phyloP scores from a whole-genome alignment of 2,797 vertebrate species.

The Cirrhinus mrigala region DNA sequence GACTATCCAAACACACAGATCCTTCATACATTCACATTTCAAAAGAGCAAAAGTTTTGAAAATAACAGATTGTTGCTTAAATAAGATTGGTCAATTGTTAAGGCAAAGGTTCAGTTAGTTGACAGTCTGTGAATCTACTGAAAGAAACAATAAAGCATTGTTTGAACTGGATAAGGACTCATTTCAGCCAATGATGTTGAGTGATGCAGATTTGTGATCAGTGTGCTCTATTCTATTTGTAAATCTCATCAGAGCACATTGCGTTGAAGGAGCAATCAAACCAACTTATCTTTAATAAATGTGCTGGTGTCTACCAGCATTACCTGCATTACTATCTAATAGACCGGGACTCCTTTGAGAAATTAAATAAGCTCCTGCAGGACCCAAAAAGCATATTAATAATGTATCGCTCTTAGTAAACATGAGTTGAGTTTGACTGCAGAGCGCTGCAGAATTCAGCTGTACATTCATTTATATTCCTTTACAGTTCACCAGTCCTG shows the following conservation, averaged over 20 bases:
- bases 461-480: conserved; percentile 66
- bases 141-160: conserved; percentile 3
- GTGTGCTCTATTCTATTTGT: conserved; percentile 30
- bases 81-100: neutral
- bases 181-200: conserved; percentile 8
- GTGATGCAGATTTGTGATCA: conserved; percentile 13
- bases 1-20: conserved; percentile 3
- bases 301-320: conserved; percentile 42
- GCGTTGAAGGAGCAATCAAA: conserved; percentile 42
- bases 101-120: neutral
- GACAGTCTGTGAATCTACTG: neutral
- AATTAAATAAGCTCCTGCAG: conserved; percentile 57
- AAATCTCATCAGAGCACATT: conserved; percentile 35
- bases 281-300: conserved; percentile 49
- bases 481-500: conserved; percentile 58
- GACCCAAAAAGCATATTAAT: conserved; percentile 61
- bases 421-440: conserved; percentile 55
- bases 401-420: conserved; percentile 59
- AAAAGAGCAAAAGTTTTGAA: neutral
- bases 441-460: conserved; percentile 26
- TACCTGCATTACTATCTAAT: conserved; percentile 60
- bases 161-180: conserved; percentile 6
- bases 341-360: conserved; percentile 41
- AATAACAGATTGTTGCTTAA: neutral
- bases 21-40: neutral